phyloP scores from a whole-genome alignment of 2,888 invertebrate species.

The Tholera decimalis region DNA sequence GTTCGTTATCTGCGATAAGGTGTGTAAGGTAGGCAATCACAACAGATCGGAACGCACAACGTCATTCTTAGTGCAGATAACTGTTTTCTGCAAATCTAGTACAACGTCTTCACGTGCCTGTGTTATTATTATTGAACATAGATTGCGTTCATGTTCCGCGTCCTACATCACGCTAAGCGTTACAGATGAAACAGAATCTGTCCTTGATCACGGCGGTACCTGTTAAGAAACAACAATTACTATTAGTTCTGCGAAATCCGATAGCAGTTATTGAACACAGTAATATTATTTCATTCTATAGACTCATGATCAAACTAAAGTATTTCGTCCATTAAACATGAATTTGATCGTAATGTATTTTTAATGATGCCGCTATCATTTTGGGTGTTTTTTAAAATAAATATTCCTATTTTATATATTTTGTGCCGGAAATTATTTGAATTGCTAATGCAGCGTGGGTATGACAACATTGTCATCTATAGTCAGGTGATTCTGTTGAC shows the following conservation, averaged over 20 bases:
- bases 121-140: conserved; percentile 37
- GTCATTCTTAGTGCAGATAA: conserved; percentile 55
- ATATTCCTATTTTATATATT: conserved; percentile 36
- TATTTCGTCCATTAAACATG: conserved; percentile 40
- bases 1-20: conserved; percentile 63
- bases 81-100: conserved; percentile 56
- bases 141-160: conserved; percentile 33
- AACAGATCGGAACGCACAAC: conserved; percentile 43
- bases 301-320: conserved; percentile 30
- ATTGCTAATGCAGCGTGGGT: conserved; percentile 39
- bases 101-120: conserved; percentile 37
- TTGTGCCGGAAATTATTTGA: conserved; percentile 49
- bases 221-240: conserved; percentile 12
- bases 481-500: conserved; percentile 50
- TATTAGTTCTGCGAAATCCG: conserved; percentile 16
- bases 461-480: conserved; percentile 36
- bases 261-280: conserved; percentile 14
- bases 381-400: conserved; percentile 35
- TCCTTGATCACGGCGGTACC: conserved; percentile 36
- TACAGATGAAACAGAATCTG: conserved; percentile 1
- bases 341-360: conserved; percentile 63
- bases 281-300: conserved; percentile 30
- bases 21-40: conserved; percentile 52
- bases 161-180: conserved; percentile 18
- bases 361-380: conserved; percentile 59